phyloP scores from a whole-genome alignment of 2,888 invertebrate genomes.

The Fissipunctia ypsillon region DNA sequence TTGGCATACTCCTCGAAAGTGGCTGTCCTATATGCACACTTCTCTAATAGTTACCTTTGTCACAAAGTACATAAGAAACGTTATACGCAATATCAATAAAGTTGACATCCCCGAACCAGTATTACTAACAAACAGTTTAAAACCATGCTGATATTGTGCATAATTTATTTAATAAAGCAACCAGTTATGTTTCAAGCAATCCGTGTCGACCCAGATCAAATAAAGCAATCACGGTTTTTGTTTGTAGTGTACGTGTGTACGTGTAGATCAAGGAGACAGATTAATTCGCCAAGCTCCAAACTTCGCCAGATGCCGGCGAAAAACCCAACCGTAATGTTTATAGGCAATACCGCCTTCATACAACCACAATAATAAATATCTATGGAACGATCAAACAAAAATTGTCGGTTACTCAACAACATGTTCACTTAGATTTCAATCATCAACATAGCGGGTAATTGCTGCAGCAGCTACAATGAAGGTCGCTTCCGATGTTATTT shows the following conservation, averaged over 20 bases:
- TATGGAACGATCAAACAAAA: slow-evolving; percentile 72
- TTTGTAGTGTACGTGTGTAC: slow-evolving; percentile 57
- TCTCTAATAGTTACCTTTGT: neutral
- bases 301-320: slow-evolving; percentile 48
- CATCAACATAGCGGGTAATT: slow-evolving; percentile 75
- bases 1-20: slow-evolving; percentile 2
- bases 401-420: slow-evolving; percentile 74
- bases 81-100: neutral
- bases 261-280: slow-evolving; percentile 73
- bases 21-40: neutral
- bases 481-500: slow-evolving; percentile 79
- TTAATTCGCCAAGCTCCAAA: slow-evolving; percentile 61
- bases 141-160: slow-evolving; percentile 6
- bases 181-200: slow-evolving; percentile 40
- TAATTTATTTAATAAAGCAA: slow-evolving; percentile 50
- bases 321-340: slow-evolving; percentile 60
- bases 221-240: slow-evolving; percentile 60
- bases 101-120: neutral
- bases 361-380: slow-evolving; percentile 69
- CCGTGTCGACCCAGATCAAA: slow-evolving; percentile 64
- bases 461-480: slow-evolving; percentile 80
- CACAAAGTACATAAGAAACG: neutral
- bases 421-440: slow-evolving; percentile 79
- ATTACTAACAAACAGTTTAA: neutral
- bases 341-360: slow-evolving; percentile 65